These are phyloP conservation scores for Cinclus mexicanus DNA, from an alignment of 2,113 vertebrate genomes.

Conservation along the genomic window DNA sequence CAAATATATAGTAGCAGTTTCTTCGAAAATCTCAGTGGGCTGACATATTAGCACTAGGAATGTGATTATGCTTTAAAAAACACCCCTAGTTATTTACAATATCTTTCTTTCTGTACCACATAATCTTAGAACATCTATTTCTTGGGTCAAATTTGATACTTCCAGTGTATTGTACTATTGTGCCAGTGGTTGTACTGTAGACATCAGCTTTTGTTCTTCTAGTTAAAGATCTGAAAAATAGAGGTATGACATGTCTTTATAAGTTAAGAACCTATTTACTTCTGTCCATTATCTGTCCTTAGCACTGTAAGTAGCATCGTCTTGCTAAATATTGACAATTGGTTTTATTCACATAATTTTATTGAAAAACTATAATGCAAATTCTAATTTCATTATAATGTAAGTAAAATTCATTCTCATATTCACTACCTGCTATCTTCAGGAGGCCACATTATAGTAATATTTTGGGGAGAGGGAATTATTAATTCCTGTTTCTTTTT, in stretches of 20 bases:
- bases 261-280: neutral
- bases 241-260: neutral
- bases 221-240: neutral
- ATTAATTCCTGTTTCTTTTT: constrained; percentile 34
- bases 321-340: neutral
- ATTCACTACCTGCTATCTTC: neutral
- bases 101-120: neutral
- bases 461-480: neutral
- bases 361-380: neutral
- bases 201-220: neutral
- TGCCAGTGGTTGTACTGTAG: neutral
- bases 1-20: neutral
- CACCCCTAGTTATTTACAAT: neutral
- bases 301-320: neutral
- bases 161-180: neutral
- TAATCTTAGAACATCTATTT: neutral
- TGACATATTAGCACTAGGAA: neutral
- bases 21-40: neutral
- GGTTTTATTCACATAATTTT: neutral
- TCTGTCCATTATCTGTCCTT: neutral
- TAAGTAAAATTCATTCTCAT: neutral
- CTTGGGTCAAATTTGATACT: neutral
- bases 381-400: neutral
- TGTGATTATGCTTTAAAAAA: neutral
- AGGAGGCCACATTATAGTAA: neutral